Base-by-base conservation (phyloP, 2,113 vertebrate genomes). In the Catagonus wagneri region DNA sequence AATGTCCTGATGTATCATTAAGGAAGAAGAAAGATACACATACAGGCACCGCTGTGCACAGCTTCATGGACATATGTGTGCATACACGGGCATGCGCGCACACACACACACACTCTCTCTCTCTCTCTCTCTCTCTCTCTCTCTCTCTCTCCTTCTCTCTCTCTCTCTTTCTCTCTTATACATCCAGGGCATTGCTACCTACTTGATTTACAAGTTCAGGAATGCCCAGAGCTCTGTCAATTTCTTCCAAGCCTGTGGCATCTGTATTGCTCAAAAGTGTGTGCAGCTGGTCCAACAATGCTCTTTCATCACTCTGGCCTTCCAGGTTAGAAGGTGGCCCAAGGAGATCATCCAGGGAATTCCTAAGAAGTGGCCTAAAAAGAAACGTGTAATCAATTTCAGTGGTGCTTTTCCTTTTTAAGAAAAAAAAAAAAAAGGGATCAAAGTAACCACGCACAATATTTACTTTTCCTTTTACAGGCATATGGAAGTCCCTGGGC, bases 171-270 rank as follows among this genome's bases (percentile, higher is more conserved):
- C 44, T 44, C 44, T 27, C 17, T 34, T 32, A 13, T 12, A 25
- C 7, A 16, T 83, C 95, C 29, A 17, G 1, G 4, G 10, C 32
- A 61, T 56, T 7, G 39, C 66, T 44, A 32, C 97, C 94, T 98
- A 99, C 99, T 99, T 99, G 99, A 97, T 99, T 99, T 32, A 99
- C 99, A 65, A 99, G 99, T 91, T 99, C 99, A 85, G 99, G 99
- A 98, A 99, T 99, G 93, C 99, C 99, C 63, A 99, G 97, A 11
- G 99, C 99, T 97, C 99, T 98, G 97, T 99, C 99, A 15, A 99
- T 99, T 97, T 99, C 99, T 96, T 99, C 99, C 94, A 99, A 98
- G 50, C 99, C 98, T 3, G 99, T 99, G 95, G 99, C 99, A 96
- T 99, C 99, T 0, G 99, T 98, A 4, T 99, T 99, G 95, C 99